Base-by-base conservation (phyloP, 2,888 invertebrate genomes). In the Meghimatium bilineatum region DNA sequence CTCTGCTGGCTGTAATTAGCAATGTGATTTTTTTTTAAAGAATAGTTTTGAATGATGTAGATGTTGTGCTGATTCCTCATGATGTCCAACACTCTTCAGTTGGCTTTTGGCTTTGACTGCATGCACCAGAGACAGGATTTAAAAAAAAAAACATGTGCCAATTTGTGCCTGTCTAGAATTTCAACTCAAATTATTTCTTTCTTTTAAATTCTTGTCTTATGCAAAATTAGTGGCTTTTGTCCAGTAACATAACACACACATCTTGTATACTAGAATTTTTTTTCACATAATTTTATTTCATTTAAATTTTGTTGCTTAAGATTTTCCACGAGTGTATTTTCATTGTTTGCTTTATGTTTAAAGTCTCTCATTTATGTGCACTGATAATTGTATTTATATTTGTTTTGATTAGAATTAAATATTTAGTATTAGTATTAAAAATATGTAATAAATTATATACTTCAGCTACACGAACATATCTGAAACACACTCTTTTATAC, bases 1-100 rank as follows among this genome's bases (percentile, higher is more conserved):
- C 60, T 77, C 74, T 63, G 60, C 29, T 60, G 81, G 32, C 44
- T 63, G 36, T 82, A 63, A 72, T 85, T 72, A 69, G 71, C 71
- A 32, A 60, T 81, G 29, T 76, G 38, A 23, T 52, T 32, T 52
- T 32, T 71, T 74, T 49, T 52, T 52, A 8, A 49, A 44, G n/a
- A n/a, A n/a, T 32, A 38, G 49, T 74, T 74, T 74, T 49, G 74
- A 52, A 17, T 26, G 20, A 36, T 38, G 10, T 74, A 2, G 74
- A 72, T 72, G 72, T 72, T 72, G 72, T 72, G 29, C 44, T 44
- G 72, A 29, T 17, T 72, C 44, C 44, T 72, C n/a, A 44, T 49
- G 14, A 72, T 44, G 29, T 72, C n/a, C 12, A 32, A 32, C 32
- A 66, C 66, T 44, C 44, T 72, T 72, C 3, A 44, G 12, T 44